Percentiles rank a stretch among this genome's conserved stretches.
Evolutionary conservation across 2,113 vertebrate species (phyloP).

Genomic region (Chitala chitala): DNA sequence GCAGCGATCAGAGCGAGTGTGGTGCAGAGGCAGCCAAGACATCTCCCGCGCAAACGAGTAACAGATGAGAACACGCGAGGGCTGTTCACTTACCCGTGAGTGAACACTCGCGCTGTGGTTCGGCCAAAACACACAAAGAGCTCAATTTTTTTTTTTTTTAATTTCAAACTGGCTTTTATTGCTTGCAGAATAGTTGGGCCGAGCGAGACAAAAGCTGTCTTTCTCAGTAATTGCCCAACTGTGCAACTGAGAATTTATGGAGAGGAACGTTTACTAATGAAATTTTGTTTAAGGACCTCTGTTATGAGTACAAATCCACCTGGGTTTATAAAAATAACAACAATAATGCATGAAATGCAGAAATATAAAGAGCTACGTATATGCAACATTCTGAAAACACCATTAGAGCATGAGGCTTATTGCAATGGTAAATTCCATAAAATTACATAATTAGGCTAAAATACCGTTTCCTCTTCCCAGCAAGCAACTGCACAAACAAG

Average conservation of each 20-base stretch:
- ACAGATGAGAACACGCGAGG: conserved; percentile 24
- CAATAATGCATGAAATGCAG: too few species aligned
- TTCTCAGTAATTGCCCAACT: background rate
- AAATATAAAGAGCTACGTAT: too few species aligned
- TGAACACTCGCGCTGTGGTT: conserved; percentile 26
- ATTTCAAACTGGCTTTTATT: conserved; percentile 33
- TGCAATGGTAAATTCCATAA: background rate
- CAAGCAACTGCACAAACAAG: background rate
- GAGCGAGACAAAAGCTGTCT: background rate
- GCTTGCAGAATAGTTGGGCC: conserved; percentile 25
- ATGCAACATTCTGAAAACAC: conserved; percentile 3
- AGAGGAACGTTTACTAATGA: too few species aligned
- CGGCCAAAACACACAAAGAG: conserved; percentile 41
- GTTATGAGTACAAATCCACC: too few species aligned
- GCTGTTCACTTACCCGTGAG: background rate
- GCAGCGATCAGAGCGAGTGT: background rate
- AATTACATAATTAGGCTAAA: background rate
- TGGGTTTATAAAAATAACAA: too few species aligned
- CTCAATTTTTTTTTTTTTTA: background rate
- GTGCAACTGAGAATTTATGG: too few species aligned
- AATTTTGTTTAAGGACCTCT: too few species aligned
- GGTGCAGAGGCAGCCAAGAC: conserved; percentile 23
- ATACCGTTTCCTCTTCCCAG: conserved; percentile 4
- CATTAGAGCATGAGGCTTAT: conserved; percentile 8
- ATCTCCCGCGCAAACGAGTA: conserved; percentile 23